phyloP scores from a whole-genome alignment of 2,888 invertebrate genomes.

The Schizaphis graminum region DNA sequence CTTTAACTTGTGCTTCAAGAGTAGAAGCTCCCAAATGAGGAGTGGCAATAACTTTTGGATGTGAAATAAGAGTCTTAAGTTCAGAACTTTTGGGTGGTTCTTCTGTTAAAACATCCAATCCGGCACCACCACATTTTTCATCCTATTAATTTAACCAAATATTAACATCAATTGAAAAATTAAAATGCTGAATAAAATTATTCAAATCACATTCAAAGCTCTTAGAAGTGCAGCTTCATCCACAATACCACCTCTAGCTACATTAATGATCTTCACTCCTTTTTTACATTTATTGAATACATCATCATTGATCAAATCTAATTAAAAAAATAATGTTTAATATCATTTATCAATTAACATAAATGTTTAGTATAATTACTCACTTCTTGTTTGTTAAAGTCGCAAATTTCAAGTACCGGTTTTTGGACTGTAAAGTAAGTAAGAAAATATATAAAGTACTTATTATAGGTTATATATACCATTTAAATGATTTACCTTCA shows the following conservation, averaged over 20 bases:
- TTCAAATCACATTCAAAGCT: slow-evolving; percentile 76
- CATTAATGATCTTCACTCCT: slow-evolving; percentile 92
- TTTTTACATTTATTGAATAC: slow-evolving; percentile 85
- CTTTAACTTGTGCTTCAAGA: slow-evolving; percentile 92
- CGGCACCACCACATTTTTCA: slow-evolving; percentile 86
- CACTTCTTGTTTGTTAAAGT: slow-evolving; percentile 75
- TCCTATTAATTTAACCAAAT: slow-evolving; percentile 66
- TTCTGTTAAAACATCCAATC: slow-evolving; percentile 92
- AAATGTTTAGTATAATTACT: slow-evolving; percentile 66
- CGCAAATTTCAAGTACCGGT: too few relatives aligned
- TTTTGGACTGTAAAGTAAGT: too few relatives aligned
- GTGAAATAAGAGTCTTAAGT: slow-evolving; percentile 85
- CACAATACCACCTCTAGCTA: slow-evolving; percentile 96
- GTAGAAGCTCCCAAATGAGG: slow-evolving; percentile 98
- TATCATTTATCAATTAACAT: not conserved
- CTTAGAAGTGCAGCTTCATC: slow-evolving; percentile 87
- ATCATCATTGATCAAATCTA: slow-evolving; percentile 86
- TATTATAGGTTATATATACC: too few relatives aligned
- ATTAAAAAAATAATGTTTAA: slow-evolving; percentile 68
- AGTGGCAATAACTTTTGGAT: slow-evolving; percentile 91
- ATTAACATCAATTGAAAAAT: slow-evolving; percentile 7
- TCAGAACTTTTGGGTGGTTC: slow-evolving; percentile 83
- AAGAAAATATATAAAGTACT: too few relatives aligned
- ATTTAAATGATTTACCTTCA: not conserved
- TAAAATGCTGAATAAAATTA: not conserved